Base-by-base conservation (phyloP, 2,888 invertebrate genomes). In the Ariolimax columbianus region DNA sequence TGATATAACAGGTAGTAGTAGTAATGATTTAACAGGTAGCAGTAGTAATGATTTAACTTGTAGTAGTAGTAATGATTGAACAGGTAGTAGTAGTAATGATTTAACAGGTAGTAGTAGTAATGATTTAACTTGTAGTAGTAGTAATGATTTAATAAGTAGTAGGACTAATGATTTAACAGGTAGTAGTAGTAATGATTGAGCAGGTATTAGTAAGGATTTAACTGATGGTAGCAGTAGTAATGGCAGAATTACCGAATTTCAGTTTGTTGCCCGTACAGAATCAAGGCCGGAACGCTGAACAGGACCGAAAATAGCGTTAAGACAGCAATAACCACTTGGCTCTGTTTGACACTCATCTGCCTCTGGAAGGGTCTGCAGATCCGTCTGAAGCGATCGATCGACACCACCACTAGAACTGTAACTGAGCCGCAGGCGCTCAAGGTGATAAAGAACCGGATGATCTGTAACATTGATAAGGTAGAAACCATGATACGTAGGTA, bases 371-470 rank as follows among this genome's bases (percentile, higher is more conserved):
- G 77, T 40, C 59, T 55, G 36, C 85, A 85, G 68, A 85, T 82
- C 33, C 85, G 66, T n/a, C 85, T 81, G 77, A 70, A 85, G 55
- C 85, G 63, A 40, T 85, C 85, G 2, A 77, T 70, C 7, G 81
- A 73, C n/a, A 85, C 82, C 3, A 43, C 77, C 38, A 85, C 38
- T 6, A 85, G 68, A 3, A 85, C 70, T 23, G 51, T 55, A 0
- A 77, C 70, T 1, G 85, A 85, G 0, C 85, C 85, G 59, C 81
- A 77, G 9, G 77, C 51, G 43, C 68, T 77, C 30, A 85, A 33
- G n/a, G 82, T 40, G 1, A 77, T 68, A 33, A 66, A 33, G 82
- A 82, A 85, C 19, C 85, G 63, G 9, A 85, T 43, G 6, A 85
- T 36, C 77, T 84, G 70, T 63, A n/a, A n/a, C n/a, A n/a, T n/a